Evolutionary conservation across 1,140 invertebrate genomes (phyloP).

Genomic region (Atopsyche davidsoni): DNA sequence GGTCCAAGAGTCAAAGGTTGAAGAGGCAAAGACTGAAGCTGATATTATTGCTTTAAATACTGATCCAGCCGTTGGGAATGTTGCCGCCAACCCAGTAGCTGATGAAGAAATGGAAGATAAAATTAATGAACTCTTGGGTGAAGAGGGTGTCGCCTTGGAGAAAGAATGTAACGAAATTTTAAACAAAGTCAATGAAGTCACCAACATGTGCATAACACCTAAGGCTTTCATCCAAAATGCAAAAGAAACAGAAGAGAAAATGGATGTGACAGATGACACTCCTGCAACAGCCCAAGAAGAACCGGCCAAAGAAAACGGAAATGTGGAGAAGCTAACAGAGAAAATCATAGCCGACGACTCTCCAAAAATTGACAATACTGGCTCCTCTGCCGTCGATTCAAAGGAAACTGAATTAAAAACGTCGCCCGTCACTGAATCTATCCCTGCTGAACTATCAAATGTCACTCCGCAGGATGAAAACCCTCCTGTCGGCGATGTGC

Average conservation of each 20-base stretch:
- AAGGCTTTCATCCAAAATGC: slow-evolving; percentile 16
- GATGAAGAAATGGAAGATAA: slow-evolving; percentile 12
- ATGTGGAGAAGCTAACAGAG: neutral
- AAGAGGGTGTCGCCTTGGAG: slow-evolving; percentile 24
- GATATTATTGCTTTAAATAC: neutral
- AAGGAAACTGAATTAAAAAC: neutral
- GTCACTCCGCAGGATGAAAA: neutral
- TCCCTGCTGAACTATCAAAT: no score
- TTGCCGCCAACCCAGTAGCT: neutral
- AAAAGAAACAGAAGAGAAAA: slow-evolving; percentile 6
- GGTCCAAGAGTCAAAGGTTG: neutral
- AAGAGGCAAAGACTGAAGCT: neutral
- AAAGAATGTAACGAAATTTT: slow-evolving; percentile 25
- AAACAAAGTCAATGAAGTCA: slow-evolving; percentile 24
- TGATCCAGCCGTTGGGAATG: neutral
- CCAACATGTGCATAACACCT: slow-evolving; percentile 7
- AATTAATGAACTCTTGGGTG: slow-evolving; percentile 22
- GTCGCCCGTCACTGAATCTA: neutral
- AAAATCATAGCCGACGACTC: slow-evolving; percentile 3
- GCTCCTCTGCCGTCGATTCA: neutral
- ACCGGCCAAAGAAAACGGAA: neutral
- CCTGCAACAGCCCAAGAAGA: neutral
- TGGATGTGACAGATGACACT: slow-evolving; percentile 3
- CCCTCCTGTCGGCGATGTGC: neutral
- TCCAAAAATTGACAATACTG: slow-evolving; percentile 3